Conservation (phyloP, 2,888 invertebrate species). For the Strigamia transsilvanica region DNA sequence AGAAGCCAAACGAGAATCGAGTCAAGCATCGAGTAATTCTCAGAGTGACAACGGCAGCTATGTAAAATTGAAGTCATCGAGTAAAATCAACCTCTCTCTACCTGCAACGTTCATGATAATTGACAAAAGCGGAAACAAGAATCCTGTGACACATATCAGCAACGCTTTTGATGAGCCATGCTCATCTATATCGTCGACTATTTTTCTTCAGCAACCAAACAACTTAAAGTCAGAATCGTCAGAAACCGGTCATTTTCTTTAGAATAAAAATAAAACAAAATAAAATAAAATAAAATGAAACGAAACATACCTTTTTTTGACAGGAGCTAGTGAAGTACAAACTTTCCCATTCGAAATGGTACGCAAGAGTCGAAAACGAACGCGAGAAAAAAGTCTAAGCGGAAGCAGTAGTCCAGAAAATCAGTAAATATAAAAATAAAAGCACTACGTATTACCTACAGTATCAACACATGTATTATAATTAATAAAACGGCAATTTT, state of each 20-base stretch:
- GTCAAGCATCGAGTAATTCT: background rate
- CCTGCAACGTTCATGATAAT: background rate
- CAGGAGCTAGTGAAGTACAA: slow-evolving; percentile 2
- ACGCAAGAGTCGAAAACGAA: slow-evolving; percentile 6
- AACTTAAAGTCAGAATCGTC: background rate
- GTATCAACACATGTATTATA: background rate
- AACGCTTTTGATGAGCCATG: background rate
- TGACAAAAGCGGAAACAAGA: background rate
- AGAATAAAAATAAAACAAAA: too few relatives aligned
- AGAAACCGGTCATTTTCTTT: background rate
- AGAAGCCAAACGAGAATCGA: background rate
- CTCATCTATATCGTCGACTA: background rate
- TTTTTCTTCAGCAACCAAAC: background rate
- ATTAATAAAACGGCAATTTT: background rate
- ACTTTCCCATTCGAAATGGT: background rate
- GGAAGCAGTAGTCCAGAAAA: background rate
- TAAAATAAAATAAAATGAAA: background rate
- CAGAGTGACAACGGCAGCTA: background rate
- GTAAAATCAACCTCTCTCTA: background rate
- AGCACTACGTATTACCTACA: too few relatives aligned
- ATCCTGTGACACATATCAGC: background rate
- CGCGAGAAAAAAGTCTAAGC: background rate
- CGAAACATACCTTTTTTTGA: background rate
- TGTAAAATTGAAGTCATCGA: background rate
- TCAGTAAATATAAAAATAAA: background rate